A percentile compares a stretch with the other conserved stretches of the same genome.
Evolutionary conservation across 2,113 vertebrate genomes (phyloP).

Genomic region (Phoxinus phoxinus): DNA sequence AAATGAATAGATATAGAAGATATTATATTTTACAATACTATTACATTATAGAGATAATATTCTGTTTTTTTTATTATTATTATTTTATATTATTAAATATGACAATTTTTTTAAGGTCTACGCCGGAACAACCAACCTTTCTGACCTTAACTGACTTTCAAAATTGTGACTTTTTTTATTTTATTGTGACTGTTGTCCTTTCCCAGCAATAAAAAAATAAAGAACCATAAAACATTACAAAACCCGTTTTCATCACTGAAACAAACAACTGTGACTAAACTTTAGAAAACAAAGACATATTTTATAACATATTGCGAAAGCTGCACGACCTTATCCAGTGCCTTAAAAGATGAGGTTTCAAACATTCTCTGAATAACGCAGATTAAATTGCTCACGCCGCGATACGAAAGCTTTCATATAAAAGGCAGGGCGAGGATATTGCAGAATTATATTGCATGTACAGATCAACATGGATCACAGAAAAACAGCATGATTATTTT

Average conservation of each 20-base stretch:
- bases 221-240: neutral
- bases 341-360: neutral
- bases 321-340: neutral
- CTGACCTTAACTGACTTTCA: neutral
- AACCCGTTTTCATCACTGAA: constrained; percentile 21
- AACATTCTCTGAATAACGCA: constrained; percentile 27
- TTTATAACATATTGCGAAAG: neutral
- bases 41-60: constrained; percentile 4
- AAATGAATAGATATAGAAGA: constrained; percentile 21
- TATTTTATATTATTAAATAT: neutral
- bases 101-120: neutral
- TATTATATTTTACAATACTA: neutral
- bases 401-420: constrained; percentile 15
- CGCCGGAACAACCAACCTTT: neutral
- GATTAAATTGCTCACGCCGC: constrained; percentile 22
- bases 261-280: neutral
- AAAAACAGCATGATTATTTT: constrained; percentile 65
- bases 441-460: constrained; percentile 79
- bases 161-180: neutral
- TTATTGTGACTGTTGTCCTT: neutral
- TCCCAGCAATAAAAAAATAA: neutral
- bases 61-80: neutral
- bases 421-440: constrained; percentile 77
- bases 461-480: constrained; percentile 74
- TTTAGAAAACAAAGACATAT: neutral